Percentiles rank a stretch among this genome's conserved stretches.
Evolutionary conservation across 2,888 invertebrate genomes (phyloP).

Genomic region (Eurytoma californica): DNA sequence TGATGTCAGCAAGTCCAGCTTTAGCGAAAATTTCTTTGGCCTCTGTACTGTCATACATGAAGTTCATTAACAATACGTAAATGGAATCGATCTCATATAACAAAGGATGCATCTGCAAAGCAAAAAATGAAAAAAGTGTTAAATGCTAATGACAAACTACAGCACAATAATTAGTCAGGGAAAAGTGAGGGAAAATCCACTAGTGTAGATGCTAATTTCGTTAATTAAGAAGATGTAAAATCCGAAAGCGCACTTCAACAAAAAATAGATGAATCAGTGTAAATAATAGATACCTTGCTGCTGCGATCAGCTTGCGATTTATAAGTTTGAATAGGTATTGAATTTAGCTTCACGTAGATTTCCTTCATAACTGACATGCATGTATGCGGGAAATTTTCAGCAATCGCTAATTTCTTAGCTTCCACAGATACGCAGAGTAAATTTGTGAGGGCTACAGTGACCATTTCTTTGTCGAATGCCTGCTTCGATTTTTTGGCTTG

Average conservation of each 20-base stretch:
- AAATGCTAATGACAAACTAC: constrained; percentile 9
- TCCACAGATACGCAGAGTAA: constrained; percentile 75
- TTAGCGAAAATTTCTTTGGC: constrained; percentile 79
- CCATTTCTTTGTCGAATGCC: constrained; percentile 71
- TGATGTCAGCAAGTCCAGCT: constrained; percentile 77
- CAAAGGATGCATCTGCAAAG: constrained; percentile 74
- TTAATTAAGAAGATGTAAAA: constrained; percentile 13
- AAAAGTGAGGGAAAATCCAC: constrained; percentile 34
- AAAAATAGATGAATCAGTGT: constrained; percentile 3
- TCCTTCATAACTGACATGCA: constrained; percentile 75
- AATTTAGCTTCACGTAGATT: constrained; percentile 74
- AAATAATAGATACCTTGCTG: constrained; percentile 68
- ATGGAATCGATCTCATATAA: constrained; percentile 79
- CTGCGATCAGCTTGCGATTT: constrained; percentile 73
- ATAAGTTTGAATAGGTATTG: constrained; percentile 75
- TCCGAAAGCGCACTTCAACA: background rate
- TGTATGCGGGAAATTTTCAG: constrained; percentile 72
- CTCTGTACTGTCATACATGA: constrained; percentile 77
- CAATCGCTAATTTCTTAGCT: constrained; percentile 75
- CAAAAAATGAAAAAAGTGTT: constrained; percentile 16
- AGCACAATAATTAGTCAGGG: background rate
- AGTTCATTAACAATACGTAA: constrained; percentile 78
- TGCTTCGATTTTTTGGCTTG: constrained; percentile 67
- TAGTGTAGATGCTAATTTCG: constrained; percentile 25
- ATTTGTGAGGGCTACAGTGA: constrained; percentile 74